Base-by-base conservation (phyloP, 1,140 invertebrate genomes). In the Neodiprion pinetum region DNA sequence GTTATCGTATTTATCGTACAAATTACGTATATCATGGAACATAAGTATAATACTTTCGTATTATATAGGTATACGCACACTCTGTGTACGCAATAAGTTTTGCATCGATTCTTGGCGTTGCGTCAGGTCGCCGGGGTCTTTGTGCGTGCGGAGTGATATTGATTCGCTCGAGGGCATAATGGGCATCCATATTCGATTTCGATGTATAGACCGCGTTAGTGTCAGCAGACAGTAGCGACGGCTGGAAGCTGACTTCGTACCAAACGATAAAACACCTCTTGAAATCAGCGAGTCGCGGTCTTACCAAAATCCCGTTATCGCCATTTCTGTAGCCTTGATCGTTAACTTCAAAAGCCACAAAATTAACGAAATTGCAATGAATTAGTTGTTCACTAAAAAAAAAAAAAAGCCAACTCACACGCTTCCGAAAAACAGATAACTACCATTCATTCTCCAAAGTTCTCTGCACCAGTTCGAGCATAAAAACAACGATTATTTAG, bases 91-190 rank as follows among this genome's bases (percentile, higher is more conserved):
- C n/a, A 61, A 61, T 61, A 74, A 76, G 77, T 77, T 75, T 78
- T 81, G 77, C 77, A 79, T 82, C 74, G 76, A 77, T 77, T 77
- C 74, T 74, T 77, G 73, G 69, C 69, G 70, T 47, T 71, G 70
- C 70, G 70, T 77, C 76, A 75, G 81, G 74, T 69, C 78, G 81
- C 79, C 82, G 80, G 81, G 82, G 80, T 76, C 81, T 81, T 78
- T 80, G 78, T 81, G 82, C 28, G 28, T 80, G 80, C 80, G 77
- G 81, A 82, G 82, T 81, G 75, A 76, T 83, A 83, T 83, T 82
- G 82, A 83, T 83, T 83, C 80, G 76, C 77, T 77, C 73, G 78
- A 74, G 76, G 80, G 65, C 80, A 77, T 79, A 71, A 81, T 80
- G 79, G 80, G 77, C 77, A 81, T 78, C 78, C 78, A 79, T 80